Evolutionary conservation across 2,888 invertebrate species (phyloP).

Genomic region (Entomobrya proxima): DNA sequence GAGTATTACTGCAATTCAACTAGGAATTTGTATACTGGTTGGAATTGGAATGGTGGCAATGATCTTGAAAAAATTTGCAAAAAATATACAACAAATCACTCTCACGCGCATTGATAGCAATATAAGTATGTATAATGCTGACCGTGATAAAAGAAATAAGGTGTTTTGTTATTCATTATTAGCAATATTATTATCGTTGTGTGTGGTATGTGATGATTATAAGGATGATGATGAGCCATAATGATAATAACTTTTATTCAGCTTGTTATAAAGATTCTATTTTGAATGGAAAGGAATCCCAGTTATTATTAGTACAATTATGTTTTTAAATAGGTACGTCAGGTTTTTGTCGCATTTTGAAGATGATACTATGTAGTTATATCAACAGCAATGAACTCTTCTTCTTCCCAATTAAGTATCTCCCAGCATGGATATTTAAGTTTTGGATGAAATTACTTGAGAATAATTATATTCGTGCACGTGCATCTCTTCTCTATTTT

Average conservation of each 20-base stretch:
- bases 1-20: not conserved
- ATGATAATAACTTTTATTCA: conserved; percentile 6
- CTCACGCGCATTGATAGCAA: conserved; percentile 1
- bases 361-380: not conserved
- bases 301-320: not conserved
- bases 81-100: conserved; percentile 9
- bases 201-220: no score
- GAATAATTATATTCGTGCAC: no score
- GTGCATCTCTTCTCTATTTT: no score
- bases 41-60: not conserved
- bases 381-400: no score
- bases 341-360: no score
- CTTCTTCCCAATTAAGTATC: no score
- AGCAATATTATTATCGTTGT: not conserved
- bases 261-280: not conserved
- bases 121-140: not conserved
- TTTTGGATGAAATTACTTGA: no score
- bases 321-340: not conserved
- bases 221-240: not conserved
- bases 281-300: not conserved
- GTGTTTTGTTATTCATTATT: no score
- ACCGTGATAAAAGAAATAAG: not conserved
- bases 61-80: conserved; percentile 7
- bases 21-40: not conserved
- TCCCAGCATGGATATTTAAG: no score